Evolutionary conservation across 1,140 invertebrate species (phyloP), one percentile per base, ranked within the genome.

Genomic region (Drosophila biarmipes): DNA sequence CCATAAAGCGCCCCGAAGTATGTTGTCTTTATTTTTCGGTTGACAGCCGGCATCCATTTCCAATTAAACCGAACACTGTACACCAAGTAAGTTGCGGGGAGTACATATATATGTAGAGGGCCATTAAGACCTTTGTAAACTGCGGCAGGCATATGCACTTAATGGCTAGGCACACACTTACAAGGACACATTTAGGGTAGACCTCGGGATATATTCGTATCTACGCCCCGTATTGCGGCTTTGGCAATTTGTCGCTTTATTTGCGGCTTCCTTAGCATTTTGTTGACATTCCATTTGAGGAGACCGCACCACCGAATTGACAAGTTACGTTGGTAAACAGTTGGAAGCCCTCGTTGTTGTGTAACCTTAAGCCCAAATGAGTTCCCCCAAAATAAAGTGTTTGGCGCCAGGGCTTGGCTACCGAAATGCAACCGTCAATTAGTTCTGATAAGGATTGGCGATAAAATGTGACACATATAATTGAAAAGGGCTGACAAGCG

Each of bases 71-170:
- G 19, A 43, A 55, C 24, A 68, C 29, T 27, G 51, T 38, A 15
- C 31, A 10, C 38, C 48, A 42, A 43, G 54, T 31, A 37, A 43
- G 40, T 37, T 19, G 14, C 11, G 19, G 29, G 21, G 29, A 35
- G 34, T 12, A 19, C 11, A 19, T 42, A 10, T 49, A 19, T 45
- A n/a, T 45, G 11, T 69, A 12, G 31, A 24, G 15, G 49, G 71
- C 71, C 72, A 74, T 74, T 75, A 75, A 75, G 71, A 74, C 73
- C 71, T 74, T 49, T 75, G 71, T 64, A 74, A 74, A 74, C 71
- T 75, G 52, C 66, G 69, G 74, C 64, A 80, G 69, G 77, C 80
- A 86, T 78, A 80, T 86, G 82, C 81, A 87, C 78, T 86, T 78
- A 86, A 86, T 86, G 81, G 82, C 78, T 69, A 71, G 75, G 42